phyloP scores from a whole-genome alignment of 2,888 invertebrate genomes.

The Calliphora vomitoria region DNA sequence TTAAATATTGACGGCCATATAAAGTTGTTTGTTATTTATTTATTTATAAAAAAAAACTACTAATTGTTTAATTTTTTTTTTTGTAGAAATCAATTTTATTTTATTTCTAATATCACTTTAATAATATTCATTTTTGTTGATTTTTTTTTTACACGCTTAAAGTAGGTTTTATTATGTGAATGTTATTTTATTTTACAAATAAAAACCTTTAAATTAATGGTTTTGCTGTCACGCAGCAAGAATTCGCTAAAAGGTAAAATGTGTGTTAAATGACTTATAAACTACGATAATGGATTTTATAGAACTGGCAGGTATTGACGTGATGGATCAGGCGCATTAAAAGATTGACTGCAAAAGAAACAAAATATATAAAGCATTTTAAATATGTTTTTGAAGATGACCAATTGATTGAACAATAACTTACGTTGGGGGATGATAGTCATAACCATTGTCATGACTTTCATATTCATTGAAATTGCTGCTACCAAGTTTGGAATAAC shows the following conservation, averaged over 20 bases:
- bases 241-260: slow-evolving; percentile 56
- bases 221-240: slow-evolving; percentile 53
- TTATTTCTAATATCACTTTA: slow-evolving; percentile 72
- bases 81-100: slow-evolving; percentile 55
- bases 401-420: slow-evolving; percentile 43
- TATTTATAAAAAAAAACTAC: too few species aligned
- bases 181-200: slow-evolving; percentile 55
- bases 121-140: slow-evolving; percentile 30
- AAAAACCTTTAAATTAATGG: slow-evolving; percentile 57
- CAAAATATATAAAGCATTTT: not conserved
- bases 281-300: slow-evolving; percentile 74
- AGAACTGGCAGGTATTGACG: slow-evolving; percentile 79
- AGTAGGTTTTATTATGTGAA: slow-evolving; percentile 60
- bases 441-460: slow-evolving; percentile 77
- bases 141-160: slow-evolving; percentile 62
- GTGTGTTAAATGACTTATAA: slow-evolving; percentile 62
- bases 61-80: not conserved
- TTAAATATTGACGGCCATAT: too few species aligned
- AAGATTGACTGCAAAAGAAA: slow-evolving; percentile 63
- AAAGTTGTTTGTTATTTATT: too few species aligned
- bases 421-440: slow-evolving; percentile 79
- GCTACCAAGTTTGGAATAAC: slow-evolving; percentile 73
- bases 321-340: slow-evolving; percentile 74
- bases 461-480: slow-evolving; percentile 33
- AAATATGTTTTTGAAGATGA: not conserved